A percentile compares a stretch with the other conserved stretches of the same genome.
These are phyloP conservation scores for Chymomyza caudatula DNA, from an alignment of 2,888 invertebrate genomes.

Conservation along the genomic window DNA sequence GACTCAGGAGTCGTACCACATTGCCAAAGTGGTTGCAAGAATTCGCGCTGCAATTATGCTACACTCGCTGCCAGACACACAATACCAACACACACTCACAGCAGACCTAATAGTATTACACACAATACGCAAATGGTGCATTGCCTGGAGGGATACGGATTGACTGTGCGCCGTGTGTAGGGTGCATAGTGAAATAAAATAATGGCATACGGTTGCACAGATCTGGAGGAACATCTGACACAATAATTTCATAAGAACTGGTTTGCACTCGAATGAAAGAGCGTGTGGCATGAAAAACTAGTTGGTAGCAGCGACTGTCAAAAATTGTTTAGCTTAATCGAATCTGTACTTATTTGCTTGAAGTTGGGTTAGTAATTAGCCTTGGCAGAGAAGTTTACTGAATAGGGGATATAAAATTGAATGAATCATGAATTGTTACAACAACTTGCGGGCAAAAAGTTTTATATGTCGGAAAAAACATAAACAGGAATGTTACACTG, in stretches of 20 bases:
- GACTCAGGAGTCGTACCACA: background rate
- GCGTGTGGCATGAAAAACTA: background rate
- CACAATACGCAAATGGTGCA: constrained; percentile 48
- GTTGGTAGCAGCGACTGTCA: background rate
- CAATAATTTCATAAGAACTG: constrained; percentile 35
- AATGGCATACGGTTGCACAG: constrained; percentile 50
- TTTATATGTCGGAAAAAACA: no score
- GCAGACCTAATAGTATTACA: background rate
- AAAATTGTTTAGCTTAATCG: background rate
- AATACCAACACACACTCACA: background rate
- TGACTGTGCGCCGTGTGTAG: constrained; percentile 22
- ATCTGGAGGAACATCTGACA: constrained; percentile 54
- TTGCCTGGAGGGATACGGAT: constrained; percentile 48
- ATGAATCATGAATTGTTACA: no score
- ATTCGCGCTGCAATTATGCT: constrained; percentile 26
- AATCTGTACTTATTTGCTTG: background rate
- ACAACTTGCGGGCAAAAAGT: no score
- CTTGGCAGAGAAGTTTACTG: background rate
- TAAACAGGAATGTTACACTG: no score
- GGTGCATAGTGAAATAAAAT: constrained; percentile 36
- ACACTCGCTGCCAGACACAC: background rate
- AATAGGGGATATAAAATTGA: no score
- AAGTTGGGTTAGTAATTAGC: background rate
- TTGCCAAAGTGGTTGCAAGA: background rate
- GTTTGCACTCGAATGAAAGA: background rate